These are phyloP conservation scores for Pseudococcus jackbeardsleyi DNA, from an alignment of 2,888 invertebrate species.

Conservation along the genomic window DNA sequence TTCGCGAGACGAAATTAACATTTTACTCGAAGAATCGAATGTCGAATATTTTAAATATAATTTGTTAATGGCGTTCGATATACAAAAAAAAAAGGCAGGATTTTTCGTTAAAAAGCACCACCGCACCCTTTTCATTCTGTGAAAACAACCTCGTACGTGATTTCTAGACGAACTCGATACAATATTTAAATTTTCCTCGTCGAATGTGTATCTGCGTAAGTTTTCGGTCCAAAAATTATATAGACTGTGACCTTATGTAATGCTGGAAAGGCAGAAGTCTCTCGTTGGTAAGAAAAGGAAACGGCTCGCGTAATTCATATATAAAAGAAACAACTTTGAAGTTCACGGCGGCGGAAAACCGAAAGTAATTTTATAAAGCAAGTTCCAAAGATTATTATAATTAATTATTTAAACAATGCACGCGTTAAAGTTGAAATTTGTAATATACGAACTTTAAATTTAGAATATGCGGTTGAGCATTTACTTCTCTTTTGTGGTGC, in stretches of 20 bases:
- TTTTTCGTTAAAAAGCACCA: too few relatives aligned
- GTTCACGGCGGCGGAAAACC: constrained; percentile 36
- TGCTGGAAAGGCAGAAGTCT: too few relatives aligned
- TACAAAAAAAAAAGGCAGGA: too few relatives aligned
- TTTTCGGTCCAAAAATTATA: too few relatives aligned
- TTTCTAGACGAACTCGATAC: too few relatives aligned
- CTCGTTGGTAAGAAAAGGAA: not conserved
- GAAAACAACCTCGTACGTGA: too few relatives aligned
- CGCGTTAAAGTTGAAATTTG: constrained; percentile 50
- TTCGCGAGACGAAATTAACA: not conserved
- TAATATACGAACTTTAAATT: constrained; percentile 53
- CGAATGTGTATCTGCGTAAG: too few relatives aligned
- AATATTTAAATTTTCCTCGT: too few relatives aligned
- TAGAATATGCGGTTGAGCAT: constrained; percentile 48
- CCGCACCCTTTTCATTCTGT: too few relatives aligned
- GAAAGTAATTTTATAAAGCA: constrained; percentile 49
- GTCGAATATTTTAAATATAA: constrained; percentile 11
- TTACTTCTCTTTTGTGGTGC: constrained; percentile 49
- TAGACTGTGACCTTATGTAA: too few relatives aligned
- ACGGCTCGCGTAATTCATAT: constrained; percentile 23
- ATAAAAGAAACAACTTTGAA: constrained; percentile 50
- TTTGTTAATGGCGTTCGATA: not conserved
- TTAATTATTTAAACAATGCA: constrained; percentile 54
- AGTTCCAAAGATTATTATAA: constrained; percentile 51
- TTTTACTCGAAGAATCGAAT: not conserved